Percentiles rank a stretch among this genome's conserved stretches.
phyloP scores from a whole-genome alignment of 2,797 vertebrate genomes.

The Pantherophis vulpinus region DNA sequence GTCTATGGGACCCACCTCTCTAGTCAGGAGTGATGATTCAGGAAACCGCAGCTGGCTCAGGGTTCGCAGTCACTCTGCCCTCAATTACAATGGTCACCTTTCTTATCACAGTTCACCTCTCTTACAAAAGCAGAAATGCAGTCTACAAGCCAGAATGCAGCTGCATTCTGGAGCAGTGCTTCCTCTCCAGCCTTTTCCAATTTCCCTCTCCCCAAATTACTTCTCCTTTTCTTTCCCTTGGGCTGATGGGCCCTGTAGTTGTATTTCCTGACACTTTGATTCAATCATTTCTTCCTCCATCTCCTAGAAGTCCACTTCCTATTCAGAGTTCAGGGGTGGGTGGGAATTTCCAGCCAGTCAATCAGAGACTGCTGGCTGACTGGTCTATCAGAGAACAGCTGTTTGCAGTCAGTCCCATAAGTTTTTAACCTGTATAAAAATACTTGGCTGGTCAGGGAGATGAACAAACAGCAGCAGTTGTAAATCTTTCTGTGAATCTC shows the following conservation, averaged over 20 bases:
- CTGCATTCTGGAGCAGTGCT: background rate
- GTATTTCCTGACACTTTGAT: background rate
- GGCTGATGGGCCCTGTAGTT: background rate
- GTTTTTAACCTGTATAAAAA: background rate
- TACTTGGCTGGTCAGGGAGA: background rate
- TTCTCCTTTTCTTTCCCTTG: background rate
- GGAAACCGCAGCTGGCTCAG: background rate
- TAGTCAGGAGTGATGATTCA: background rate
- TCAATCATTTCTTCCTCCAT: background rate
- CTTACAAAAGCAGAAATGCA: background rate
- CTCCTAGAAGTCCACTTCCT: background rate
- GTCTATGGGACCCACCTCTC: background rate
- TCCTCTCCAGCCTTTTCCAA: background rate
- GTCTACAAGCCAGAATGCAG: background rate
- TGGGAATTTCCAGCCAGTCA: background rate
- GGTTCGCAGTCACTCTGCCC: background rate
- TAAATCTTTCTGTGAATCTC: background rate
- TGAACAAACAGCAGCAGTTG: background rate
- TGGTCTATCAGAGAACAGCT: background rate
- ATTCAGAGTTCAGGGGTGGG: background rate
- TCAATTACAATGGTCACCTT: background rate
- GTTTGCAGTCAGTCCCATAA: background rate
- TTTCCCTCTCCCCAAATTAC: background rate
- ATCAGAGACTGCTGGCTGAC: background rate
- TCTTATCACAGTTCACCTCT: background rate